Percentiles rank a stretch among this genome's conserved stretches.
These are phyloP conservation scores for Euwallacea fornicatus DNA, from an alignment of 1,140 invertebrate genomes.

Conservation along the genomic window DNA sequence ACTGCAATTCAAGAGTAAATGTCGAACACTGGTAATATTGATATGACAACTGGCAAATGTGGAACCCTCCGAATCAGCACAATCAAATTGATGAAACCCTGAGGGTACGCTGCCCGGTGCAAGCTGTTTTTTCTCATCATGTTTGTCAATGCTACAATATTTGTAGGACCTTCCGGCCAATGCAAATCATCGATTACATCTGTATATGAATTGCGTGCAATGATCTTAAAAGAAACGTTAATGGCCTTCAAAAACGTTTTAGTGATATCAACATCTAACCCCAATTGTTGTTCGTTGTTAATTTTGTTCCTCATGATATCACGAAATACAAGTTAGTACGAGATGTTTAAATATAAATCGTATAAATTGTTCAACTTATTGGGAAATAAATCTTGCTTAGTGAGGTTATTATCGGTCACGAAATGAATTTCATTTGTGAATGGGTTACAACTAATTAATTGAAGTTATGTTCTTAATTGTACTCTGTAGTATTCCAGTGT, in stretches of 20 bases:
- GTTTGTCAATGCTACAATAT: background rate
- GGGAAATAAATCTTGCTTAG: constrained; percentile 1
- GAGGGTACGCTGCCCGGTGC: background rate
- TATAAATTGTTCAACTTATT: constrained; percentile 1
- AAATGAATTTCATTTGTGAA: constrained; percentile 4
- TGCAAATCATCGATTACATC: background rate
- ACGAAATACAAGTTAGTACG: background rate
- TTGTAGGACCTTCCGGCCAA: background rate
- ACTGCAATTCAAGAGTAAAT: background rate
- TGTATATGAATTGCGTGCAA: background rate
- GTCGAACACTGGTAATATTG: background rate
- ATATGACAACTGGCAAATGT: background rate
- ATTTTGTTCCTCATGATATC: background rate
- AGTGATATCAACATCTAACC: background rate
- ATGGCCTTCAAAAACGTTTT: constrained; percentile 3
- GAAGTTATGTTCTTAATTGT: background rate
- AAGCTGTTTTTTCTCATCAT: background rate
- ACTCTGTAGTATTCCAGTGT: background rate
- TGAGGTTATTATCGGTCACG: background rate
- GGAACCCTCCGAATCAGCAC: background rate
- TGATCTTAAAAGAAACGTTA: background rate
- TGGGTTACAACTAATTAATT: constrained; percentile 5
- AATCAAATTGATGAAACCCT: background rate
- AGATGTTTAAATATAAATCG: background rate
- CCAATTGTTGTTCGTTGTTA: background rate